Evolutionary conservation across 1,140 invertebrate species (phyloP).

Genomic region (Macrobrachium rosenbergii): DNA sequence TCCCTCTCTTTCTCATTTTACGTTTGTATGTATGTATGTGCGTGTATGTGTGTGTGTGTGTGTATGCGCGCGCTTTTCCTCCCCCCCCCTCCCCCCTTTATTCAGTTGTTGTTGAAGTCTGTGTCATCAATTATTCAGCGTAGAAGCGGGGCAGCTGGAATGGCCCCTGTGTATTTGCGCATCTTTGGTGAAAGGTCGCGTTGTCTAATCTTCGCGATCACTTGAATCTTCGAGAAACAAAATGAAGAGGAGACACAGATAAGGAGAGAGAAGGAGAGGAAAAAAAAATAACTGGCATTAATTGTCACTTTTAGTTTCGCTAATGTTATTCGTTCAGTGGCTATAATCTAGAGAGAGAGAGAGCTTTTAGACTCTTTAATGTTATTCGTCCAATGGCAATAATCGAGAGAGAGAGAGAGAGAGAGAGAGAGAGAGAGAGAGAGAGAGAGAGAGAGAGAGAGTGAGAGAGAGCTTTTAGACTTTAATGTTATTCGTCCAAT

Average conservation of each 20-base stretch:
- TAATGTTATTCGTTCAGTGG: too few species aligned
- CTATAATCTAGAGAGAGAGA: too few species aligned
- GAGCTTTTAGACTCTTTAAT: too few species aligned
- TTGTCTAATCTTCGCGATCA: neutral
- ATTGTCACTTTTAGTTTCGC: too few species aligned
- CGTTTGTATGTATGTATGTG: neutral
- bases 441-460: too few species aligned
- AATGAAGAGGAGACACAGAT: neutral
- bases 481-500: too few species aligned
- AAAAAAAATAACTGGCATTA: too few species aligned
- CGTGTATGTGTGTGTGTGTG: neutral
- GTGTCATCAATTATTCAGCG: slow-evolving; percentile 15
- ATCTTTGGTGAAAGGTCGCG: slow-evolving; percentile 21
- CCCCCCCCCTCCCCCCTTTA: neutral
- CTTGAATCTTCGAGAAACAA: too few species aligned
- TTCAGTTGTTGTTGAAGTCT: neutral
- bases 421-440: too few species aligned
- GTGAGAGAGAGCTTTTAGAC: too few species aligned
- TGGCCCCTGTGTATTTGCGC: neutral
- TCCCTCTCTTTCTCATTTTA: neutral
- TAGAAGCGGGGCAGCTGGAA: slow-evolving; percentile 14
- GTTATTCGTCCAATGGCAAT: too few species aligned
- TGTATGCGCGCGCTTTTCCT: neutral
- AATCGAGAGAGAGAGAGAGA: too few species aligned
- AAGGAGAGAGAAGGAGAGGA: neutral